Evolutionary conservation across 2,113 vertebrate species (phyloP).

Genomic region (Chrysemys picta): DNA sequence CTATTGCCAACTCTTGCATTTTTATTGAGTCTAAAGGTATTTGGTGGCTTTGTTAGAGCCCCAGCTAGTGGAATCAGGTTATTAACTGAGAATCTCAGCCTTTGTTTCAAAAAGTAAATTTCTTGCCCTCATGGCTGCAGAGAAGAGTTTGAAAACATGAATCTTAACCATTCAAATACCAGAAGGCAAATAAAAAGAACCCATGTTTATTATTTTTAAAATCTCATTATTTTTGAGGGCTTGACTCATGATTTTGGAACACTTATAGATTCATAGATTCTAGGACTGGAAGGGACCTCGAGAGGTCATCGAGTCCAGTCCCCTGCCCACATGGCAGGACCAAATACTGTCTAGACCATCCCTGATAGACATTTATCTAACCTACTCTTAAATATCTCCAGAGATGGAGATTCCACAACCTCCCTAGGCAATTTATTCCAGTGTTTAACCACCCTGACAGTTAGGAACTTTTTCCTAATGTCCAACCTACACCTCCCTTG

Average conservation of each 20-base stretch:
- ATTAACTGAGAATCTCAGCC: background rate
- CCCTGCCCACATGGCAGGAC: too few relatives aligned
- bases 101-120: slow-evolving; percentile 8
- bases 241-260: background rate
- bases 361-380: too few relatives aligned
- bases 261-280: too few relatives aligned
- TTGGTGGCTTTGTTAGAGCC: background rate
- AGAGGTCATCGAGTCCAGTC: too few relatives aligned
- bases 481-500: too few relatives aligned
- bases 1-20: background rate
- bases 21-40: background rate
- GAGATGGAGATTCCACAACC: too few relatives aligned
- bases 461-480: too few relatives aligned
- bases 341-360: too few relatives aligned
- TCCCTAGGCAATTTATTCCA: too few relatives aligned
- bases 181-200: background rate
- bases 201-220: background rate
- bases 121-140: background rate
- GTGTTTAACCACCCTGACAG: too few relatives aligned
- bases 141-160: background rate
- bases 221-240: background rate
- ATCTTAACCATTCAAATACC: background rate
- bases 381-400: too few relatives aligned
- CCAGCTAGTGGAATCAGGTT: background rate
- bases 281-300: too few relatives aligned